Conservation (phyloP, 2,888 invertebrate genomes). For the Cephus pulcher region DNA sequence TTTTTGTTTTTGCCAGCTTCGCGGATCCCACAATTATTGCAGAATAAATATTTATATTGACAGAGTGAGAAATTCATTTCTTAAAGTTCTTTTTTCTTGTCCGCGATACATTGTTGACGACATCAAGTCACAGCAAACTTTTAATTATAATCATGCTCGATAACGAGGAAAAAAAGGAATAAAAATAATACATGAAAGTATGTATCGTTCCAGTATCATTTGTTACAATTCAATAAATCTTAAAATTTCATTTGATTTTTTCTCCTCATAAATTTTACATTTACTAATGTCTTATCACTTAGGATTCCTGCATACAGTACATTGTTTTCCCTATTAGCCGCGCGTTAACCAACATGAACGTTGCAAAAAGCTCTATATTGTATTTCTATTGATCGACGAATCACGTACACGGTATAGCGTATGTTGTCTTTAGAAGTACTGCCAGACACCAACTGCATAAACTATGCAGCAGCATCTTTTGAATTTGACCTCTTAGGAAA, state of each 20-base stretch:
- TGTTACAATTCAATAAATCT: neutral
- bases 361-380: no score
- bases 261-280: neutral
- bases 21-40: slow-evolving; percentile 23
- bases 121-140: neutral
- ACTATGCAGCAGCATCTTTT: no score
- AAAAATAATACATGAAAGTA: neutral
- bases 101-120: neutral
- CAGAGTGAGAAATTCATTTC: neutral
- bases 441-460: no score
- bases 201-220: neutral
- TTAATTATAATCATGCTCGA: neutral
- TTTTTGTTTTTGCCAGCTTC: slow-evolving; percentile 54
- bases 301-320: neutral
- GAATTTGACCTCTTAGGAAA: no score
- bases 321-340: no score
- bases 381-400: no score
- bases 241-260: slow-evolving; percentile 16
- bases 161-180: neutral
- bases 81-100: neutral
- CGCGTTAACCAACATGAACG: no score
- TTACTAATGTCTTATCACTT: neutral
- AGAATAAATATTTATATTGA: neutral
- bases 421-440: no score
- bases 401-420: no score